A percentile compares a stretch with the other conserved stretches of the same genome.
Conservation (phyloP, 2,113 vertebrate genomes). For the Vombatus ursinus region DNA sequence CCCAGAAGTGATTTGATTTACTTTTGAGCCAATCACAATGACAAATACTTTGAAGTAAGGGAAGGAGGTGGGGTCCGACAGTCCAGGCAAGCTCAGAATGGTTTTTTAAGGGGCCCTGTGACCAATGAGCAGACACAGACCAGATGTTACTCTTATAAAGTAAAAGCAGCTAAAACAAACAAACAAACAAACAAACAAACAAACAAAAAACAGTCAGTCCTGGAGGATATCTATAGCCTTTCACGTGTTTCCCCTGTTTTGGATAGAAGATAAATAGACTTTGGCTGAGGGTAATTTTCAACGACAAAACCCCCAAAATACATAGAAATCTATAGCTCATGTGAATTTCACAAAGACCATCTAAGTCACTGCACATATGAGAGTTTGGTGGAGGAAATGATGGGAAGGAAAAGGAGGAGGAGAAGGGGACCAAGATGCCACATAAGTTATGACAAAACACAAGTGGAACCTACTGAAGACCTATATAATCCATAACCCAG, state of each 20-base stretch:
- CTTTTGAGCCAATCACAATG: not conserved
- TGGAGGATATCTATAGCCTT: not conserved
- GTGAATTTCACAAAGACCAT: too few relatives aligned
- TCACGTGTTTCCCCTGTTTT: not conserved
- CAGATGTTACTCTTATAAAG: not conserved
- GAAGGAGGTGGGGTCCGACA: not conserved
- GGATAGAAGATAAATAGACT: not conserved
- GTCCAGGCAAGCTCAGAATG: not conserved
- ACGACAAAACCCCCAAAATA: not conserved
- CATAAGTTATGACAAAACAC: not conserved
- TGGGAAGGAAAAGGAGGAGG: not conserved
- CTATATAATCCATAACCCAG: not conserved
- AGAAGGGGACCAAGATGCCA: not conserved
- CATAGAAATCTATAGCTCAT: fast-evolving
- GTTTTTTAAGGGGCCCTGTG: not conserved
- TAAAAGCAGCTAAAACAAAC: not conserved
- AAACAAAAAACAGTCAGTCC: not conserved
- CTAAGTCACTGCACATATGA: not conserved
- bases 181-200: too few relatives aligned
- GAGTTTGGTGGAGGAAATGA: not conserved
- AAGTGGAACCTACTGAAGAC: not conserved
- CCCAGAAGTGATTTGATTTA: not conserved
- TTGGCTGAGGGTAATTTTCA: slow-evolving; percentile 50
- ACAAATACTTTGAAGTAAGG: not conserved
- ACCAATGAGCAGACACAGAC: not conserved